A percentile compares a stretch with the other conserved stretches of the same genome.
Conservation (phyloP, 2,888 invertebrate genomes). For the Cryptops parisi region DNA sequence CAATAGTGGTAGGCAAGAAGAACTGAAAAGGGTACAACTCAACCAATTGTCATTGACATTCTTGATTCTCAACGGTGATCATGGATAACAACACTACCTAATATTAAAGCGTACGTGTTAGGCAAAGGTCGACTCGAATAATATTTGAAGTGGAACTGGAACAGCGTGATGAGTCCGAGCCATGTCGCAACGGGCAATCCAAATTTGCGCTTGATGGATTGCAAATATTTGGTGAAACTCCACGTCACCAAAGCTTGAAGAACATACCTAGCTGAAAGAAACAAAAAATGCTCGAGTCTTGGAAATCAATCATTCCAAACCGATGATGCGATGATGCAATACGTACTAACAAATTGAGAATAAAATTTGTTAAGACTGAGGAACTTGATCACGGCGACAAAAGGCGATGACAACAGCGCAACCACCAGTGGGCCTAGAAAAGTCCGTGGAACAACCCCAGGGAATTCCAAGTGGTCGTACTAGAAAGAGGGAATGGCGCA, state of each 20-base stretch:
- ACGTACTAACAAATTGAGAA: slow-evolving; percentile 73
- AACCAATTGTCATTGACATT: too few species aligned
- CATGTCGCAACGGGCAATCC: slow-evolving; percentile 63
- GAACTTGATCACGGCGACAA: slow-evolving; percentile 49
- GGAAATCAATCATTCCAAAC: slow-evolving; percentile 2
- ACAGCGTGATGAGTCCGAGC: slow-evolving; percentile 66
- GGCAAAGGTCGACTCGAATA: slow-evolving; percentile 89
- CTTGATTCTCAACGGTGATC: too few species aligned
- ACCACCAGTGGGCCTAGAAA: slow-evolving; percentile 83
- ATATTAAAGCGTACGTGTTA: slow-evolving; percentile 80
- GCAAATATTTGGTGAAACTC: slow-evolving; percentile 56
- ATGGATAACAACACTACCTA: too few species aligned
- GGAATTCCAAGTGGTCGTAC: slow-evolving; percentile 97
- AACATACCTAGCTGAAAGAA: slow-evolving; percentile 59
- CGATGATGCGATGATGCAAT: background rate
- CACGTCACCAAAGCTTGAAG: slow-evolving; percentile 60
- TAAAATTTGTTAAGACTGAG: slow-evolving; percentile 66
- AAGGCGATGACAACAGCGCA: slow-evolving; percentile 59
- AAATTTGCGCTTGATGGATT: slow-evolving; percentile 58
- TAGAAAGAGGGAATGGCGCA: slow-evolving; percentile 39
- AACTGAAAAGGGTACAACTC: slow-evolving; percentile 53
- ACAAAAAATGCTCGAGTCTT: slow-evolving; percentile 15
- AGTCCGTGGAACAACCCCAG: slow-evolving; percentile 92
- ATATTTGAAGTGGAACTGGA: slow-evolving; percentile 97
- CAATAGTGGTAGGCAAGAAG: slow-evolving; percentile 70